phyloP scores from a whole-genome alignment of 2,113 vertebrate species.

The Cynoglossus semilaevis region DNA sequence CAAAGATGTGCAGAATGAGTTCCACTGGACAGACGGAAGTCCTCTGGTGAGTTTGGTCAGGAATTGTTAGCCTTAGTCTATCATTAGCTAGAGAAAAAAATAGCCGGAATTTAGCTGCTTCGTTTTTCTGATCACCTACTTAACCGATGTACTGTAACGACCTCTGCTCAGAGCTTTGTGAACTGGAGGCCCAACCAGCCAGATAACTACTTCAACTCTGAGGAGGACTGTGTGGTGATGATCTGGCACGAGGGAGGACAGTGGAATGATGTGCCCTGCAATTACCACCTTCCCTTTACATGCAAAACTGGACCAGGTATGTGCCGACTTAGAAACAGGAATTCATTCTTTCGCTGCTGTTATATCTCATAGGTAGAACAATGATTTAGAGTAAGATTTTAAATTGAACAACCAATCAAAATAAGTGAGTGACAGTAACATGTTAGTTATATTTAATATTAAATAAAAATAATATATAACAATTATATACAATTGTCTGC shows the following conservation, averaged over 20 bases:
- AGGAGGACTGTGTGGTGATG: constrained; percentile 94
- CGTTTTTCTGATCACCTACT: neutral
- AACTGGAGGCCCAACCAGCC: constrained; percentile 96
- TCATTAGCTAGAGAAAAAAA: no score
- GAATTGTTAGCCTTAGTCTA: neutral
- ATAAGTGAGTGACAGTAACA: no score
- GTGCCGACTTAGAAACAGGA: constrained; percentile 15
- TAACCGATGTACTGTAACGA: neutral
- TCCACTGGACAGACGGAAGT: constrained; percentile 90
- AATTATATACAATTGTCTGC: neutral
- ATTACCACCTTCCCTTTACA: constrained; percentile 93
- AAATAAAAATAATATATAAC: no score
- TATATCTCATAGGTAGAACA: neutral
- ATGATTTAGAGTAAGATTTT: neutral
- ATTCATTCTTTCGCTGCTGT: no score
- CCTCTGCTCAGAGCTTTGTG: constrained; percentile 79
- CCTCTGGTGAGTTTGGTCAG: constrained; percentile 79
- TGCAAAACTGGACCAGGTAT: constrained; percentile 91
- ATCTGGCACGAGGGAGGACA: constrained; percentile 90
- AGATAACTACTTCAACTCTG: constrained; percentile 86
- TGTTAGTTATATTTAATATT: no score
- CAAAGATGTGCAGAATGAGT: constrained; percentile 86
- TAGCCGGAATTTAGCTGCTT: no score
- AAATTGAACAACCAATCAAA: no score
- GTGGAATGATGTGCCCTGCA: constrained; percentile 95